Base-by-base conservation (phyloP, 2,113 vertebrate genomes). In the Protomyctophum bolini region DNA sequence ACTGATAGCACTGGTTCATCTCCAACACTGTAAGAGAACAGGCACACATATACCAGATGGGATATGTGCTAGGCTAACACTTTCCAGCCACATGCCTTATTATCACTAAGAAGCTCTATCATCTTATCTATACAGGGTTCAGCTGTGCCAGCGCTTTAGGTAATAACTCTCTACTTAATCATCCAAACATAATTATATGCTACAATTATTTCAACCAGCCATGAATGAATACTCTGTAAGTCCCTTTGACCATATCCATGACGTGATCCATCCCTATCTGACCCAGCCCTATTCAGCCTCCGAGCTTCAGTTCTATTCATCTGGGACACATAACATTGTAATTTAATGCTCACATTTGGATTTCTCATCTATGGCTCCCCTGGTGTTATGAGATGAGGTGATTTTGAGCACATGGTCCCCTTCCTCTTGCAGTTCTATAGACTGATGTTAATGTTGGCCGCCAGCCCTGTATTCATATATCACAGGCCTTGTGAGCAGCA, bases 61-160 rank as follows among this genome's bases (percentile, higher is more conserved):
- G 62, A 47, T 52, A 21, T 21, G 21, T 10, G 47, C 57, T 4
- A 33, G n/a, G 46, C 66, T 66, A 66, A 79, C 70, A 79, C 59
- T 48, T 50, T 63, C 51, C 3, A 68, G 66, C 56, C 63, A 57
- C 75, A 55, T 67, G 63, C 60, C 79, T 76, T 76, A 81, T 21
- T 21, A 21, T 87, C 79, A 71, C 56, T 50, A 73, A 61, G 68
- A 66, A 41, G 1, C 0, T 7, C 58, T 11, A 55, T 58, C 62
- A 87, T 86, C 74, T 58, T 59, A 87, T 86, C 74, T 76, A 82
- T 77, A 41, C 33, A 15, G 51, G 60, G 54, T 81, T 89, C 86
- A 84, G 82, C 80, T 86, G 81, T 80, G 82, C 87, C 77, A 83
- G 85, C 83, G 77, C 70, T 81, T 66, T 41, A 55, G 67, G 75